Evolutionary conservation across 1,140 invertebrate species (phyloP).

Genomic region (Nasonia longicornis): DNA sequence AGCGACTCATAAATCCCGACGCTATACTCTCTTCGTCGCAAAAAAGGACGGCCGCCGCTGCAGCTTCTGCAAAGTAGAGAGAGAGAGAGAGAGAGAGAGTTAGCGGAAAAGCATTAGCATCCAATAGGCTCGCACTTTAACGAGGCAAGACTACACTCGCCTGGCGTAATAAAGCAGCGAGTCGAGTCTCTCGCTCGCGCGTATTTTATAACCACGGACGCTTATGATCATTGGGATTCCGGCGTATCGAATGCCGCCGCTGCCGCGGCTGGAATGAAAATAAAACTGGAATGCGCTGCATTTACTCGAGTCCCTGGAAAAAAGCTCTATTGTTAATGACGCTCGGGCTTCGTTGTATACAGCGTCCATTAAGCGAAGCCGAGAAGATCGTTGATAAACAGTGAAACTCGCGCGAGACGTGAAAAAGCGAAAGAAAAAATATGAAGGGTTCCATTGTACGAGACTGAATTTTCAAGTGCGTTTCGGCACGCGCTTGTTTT

Average conservation of each 20-base stretch:
- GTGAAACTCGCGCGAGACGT: too few species aligned
- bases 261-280: not conserved
- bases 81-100: not conserved
- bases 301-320: not conserved
- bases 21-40: not conserved
- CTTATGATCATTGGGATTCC: not conserved
- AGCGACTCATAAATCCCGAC: conserved; percentile 1
- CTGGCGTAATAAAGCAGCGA: not conserved
- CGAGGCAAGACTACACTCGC: not conserved
- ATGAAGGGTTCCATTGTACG: too few species aligned
- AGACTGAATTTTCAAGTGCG: not conserved
- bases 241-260: not conserved
- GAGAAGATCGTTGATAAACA: too few species aligned
- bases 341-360: too few species aligned
- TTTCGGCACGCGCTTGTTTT: too few species aligned
- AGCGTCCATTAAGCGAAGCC: too few species aligned
- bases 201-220: not conserved
- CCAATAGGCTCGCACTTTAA: conserved; percentile 24
- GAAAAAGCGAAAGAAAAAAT: too few species aligned
- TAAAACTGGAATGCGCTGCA: not conserved
- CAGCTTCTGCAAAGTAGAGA: too few species aligned
- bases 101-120: conserved; percentile 34
- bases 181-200: not conserved
- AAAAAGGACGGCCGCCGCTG: not conserved
- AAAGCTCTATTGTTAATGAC: too few species aligned